These are phyloP conservation scores for Eledona agricola DNA, from an alignment of 2,888 invertebrate species.

Conservation along the genomic window DNA sequence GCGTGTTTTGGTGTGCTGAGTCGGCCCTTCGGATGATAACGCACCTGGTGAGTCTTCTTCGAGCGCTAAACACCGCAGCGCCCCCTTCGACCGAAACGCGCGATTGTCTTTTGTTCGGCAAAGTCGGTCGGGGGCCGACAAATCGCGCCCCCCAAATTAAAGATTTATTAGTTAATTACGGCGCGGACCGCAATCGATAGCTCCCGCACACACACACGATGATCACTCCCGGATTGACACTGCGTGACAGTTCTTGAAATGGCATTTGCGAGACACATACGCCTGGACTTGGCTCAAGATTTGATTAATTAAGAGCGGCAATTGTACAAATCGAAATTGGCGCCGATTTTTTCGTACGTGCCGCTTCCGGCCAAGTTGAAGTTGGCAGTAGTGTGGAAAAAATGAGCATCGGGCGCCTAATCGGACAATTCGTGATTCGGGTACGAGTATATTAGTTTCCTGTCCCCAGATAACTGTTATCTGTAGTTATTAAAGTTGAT, in stretches of 20 bases:
- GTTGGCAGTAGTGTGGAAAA: no score
- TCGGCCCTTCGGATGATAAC: slow-evolving; percentile 13
- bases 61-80: no score
- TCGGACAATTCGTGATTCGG: no score
- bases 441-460: no score
- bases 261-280: slow-evolving; percentile 10
- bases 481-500: no score
- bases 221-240: slow-evolving; percentile 14
- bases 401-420: no score
- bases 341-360: no score
- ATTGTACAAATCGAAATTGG: slow-evolving; percentile 5
- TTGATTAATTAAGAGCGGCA: slow-evolving; percentile 14
- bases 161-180: slow-evolving; percentile 20
- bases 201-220: no score
- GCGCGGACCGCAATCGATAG: slow-evolving; percentile 1
- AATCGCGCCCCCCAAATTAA: slow-evolving; percentile 12
- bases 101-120: no score
- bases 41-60: slow-evolving; percentile 5
- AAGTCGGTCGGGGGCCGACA: slow-evolving; percentile 5
- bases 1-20: slow-evolving; percentile 25
- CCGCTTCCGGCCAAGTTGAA: no score
- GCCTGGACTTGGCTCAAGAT: neutral
- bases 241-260: slow-evolving; percentile 5
- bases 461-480: no score
- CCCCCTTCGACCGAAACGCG: no score